Conservation (phyloP, 2,888 invertebrate species). For the Sinotaia quadrata region DNA sequence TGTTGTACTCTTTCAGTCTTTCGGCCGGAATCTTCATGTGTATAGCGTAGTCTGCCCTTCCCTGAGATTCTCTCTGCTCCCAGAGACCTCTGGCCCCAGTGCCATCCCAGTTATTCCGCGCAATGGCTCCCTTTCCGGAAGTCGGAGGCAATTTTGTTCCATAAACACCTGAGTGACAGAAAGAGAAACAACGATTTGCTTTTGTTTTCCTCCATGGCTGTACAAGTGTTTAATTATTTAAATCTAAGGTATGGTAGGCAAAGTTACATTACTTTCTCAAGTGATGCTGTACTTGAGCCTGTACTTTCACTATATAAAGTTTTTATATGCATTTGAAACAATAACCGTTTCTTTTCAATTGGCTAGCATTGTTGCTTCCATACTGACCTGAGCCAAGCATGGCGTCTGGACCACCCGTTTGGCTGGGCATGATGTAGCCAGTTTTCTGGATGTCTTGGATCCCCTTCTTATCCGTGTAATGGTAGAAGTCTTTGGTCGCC, state of each 20-base stretch:
- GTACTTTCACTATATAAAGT: no score
- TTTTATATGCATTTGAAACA: no score
- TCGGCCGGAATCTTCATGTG: not conserved
- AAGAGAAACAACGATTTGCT: not conserved
- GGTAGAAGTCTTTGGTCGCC: not conserved
- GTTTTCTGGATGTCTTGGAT: not conserved
- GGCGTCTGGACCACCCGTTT: not conserved
- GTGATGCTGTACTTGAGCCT: no score
- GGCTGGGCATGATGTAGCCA: not conserved
- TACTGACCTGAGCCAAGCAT: not conserved
- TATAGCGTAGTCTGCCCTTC: not conserved
- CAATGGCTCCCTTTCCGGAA: not conserved
- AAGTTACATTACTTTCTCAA: no score
- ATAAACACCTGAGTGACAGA: not conserved
- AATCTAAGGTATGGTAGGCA: not conserved
- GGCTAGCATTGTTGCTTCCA: no score
- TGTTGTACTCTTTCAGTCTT: not conserved
- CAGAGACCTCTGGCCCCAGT: not conserved
- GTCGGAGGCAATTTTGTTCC: not conserved
- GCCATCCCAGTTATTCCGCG: constrained; percentile 2
- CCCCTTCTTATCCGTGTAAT: not conserved
- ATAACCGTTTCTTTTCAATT: no score
- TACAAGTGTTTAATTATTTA: not conserved
- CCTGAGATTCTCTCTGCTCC: not conserved
- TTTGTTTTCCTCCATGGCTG: no score